Base-by-base conservation (phyloP, 2,888 invertebrate genomes). In the Drosophila anceps region DNA sequence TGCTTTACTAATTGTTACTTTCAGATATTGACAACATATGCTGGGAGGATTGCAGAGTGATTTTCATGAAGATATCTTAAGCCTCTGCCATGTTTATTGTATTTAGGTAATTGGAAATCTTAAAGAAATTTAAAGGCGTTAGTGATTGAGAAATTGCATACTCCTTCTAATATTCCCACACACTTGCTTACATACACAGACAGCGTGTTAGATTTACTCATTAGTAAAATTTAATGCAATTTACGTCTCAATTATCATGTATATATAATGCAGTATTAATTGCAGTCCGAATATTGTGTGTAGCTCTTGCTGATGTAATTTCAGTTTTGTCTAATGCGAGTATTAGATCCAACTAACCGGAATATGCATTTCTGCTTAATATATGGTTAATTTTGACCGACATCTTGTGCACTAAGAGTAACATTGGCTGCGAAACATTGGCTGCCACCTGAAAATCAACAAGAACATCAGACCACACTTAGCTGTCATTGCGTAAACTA, bases 261-360 rank as follows among this genome's bases (percentile, higher is more conserved):
- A 44, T 55, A 54, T 24, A 50, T 46, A 20, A 20, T 37, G 13
- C 35, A 51, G 37, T 59, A 71, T 71, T 66, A 24, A 63, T 51
- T 66, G 37, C n/a, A 39, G 27, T 37, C 37, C n/a, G 24, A 27
- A 48, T 39, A 39, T 41, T 18, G 39, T 33, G 41, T 24, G 29
- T 43, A 43, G 15, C n/a, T 6, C n/a, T 31, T 48, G 20, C 8
- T 31, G 33, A 65, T n/a, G n/a, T 18, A 10, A 54, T 48, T 44
- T 75, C 35, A 59, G 39, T 33, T 44, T 48, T 15, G 13, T 5
- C 8, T 29, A 43, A 18, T 24, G n/a, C 18, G 24, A 29, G 29
- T 10, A 29, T 50, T 43, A 4, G 13, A 18, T 29, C 4, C 20
- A 39, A 20, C n/a, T 6, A 50, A 15, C 9, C 27, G 24, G 13